Percentiles rank a stretch among this genome's conserved stretches.
Evolutionary conservation across 1,140 invertebrate genomes (phyloP).

Genomic region (Lucilia cuprina): DNA sequence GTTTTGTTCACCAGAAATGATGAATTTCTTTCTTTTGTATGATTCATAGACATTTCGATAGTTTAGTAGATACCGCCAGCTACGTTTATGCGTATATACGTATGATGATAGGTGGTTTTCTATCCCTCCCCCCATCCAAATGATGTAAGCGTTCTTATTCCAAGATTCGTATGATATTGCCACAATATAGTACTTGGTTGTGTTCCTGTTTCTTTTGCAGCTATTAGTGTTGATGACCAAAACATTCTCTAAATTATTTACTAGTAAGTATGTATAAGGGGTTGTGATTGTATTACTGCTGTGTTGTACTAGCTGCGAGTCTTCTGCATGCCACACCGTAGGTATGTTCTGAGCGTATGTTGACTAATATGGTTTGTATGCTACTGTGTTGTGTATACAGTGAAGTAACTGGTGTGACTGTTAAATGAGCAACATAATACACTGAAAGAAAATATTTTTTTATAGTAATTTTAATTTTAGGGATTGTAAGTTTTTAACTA

Average conservation of each 20-base stretch:
- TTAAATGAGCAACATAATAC: conserved; percentile 17
- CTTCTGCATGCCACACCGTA: neutral
- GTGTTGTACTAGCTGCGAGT: neutral
- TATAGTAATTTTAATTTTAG: no score
- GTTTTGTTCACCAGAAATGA: neutral
- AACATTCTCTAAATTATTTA: conserved; percentile 7
- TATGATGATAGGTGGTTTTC: neutral
- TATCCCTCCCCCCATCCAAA: neutral
- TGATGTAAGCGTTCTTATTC: conserved; percentile 5
- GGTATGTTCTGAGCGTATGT: neutral
- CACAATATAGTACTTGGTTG: neutral
- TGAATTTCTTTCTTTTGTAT: conserved; percentile 32
- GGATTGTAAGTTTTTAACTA: no score
- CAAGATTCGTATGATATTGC: neutral
- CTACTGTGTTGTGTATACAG: neutral
- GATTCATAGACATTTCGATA: conserved; percentile 33
- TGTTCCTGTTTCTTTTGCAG: conserved; percentile 19
- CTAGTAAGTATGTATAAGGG: neutral
- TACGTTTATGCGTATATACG: neutral
- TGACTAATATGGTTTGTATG: conserved; percentile 8
- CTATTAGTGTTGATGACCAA: conserved; percentile 32
- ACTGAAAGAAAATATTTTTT: neutral
- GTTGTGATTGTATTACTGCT: neutral
- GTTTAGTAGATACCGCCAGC: neutral
- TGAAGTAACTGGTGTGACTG: conserved; percentile 22